Percentiles rank a stretch among this genome's conserved stretches.
Evolutionary conservation across 2,113 vertebrate genomes (phyloP).

Genomic region (Dipodomys spectabilis): DNA sequence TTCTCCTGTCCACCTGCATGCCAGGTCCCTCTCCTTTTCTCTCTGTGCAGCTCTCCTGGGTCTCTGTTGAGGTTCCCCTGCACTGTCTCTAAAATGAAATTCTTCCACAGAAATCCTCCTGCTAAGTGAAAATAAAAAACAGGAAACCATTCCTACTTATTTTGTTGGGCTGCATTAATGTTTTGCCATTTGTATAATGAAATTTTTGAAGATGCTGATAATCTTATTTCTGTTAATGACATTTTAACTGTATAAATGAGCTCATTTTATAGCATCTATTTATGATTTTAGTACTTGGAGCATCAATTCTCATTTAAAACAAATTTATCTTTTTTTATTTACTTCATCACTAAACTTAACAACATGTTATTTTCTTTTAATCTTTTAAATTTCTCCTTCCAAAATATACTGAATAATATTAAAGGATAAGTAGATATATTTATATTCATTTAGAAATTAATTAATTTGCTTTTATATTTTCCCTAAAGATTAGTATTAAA

Average conservation of each 20-base stretch:
- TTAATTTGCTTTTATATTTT: neutral
- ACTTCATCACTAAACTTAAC: neutral
- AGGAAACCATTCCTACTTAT: neutral
- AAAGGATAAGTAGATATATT: neutral
- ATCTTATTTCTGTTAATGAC: neutral
- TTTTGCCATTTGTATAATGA: neutral
- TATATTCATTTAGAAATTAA: neutral
- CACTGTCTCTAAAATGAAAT: too few relatives aligned
- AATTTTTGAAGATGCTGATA: neutral
- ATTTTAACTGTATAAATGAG: neutral
- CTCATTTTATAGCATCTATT: neutral
- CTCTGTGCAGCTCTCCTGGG: too few relatives aligned
- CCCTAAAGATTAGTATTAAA: constrained; percentile 45
- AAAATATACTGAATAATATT: neutral
- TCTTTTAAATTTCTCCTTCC: neutral
- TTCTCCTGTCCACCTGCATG: too few relatives aligned
- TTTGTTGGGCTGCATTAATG: neutral
- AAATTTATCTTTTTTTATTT: neutral
- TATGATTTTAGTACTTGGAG: neutral
- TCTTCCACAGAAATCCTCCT: neutral
- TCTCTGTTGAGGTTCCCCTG: too few relatives aligned
- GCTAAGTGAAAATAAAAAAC: constrained; percentile 3
- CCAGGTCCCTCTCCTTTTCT: too few relatives aligned
- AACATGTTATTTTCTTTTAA: neutral
- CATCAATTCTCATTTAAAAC: neutral